Evolutionary conservation across 2,113 vertebrate genomes (phyloP), one percentile per base, ranked within the genome.

Genomic region (Marmota monax): DNA sequence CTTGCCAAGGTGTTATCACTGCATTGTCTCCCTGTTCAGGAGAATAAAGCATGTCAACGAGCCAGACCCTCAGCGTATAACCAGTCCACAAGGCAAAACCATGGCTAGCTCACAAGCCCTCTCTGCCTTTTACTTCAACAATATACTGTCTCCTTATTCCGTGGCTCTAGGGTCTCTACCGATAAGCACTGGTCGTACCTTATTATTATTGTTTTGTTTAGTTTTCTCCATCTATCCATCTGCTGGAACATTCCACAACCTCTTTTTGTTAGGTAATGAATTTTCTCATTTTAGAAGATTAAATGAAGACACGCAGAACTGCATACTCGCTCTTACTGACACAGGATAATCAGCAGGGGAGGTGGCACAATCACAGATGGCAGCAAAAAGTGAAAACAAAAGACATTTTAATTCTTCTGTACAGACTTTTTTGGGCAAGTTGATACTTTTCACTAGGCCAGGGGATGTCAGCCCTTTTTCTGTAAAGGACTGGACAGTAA

Each of bases 191-290:
- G 7, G 23, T 63, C 73, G 39, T 95, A 48, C 39, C 39, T 90
- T 51, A 14, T 22, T 56, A 76, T 63, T 65, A 45, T 69, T 25
- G 29, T 10, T 48, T 22, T 45, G 45, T 45, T 45, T 53, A 76
- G 12, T 90, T 97, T 97, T 86, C 97, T 93, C 74, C 86, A 16
- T 0, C 48, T 94, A 76, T 63, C 84, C 92, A 82, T 65, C 87
- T 97, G 94, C 39, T 94, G 65, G 83, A 97, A 93, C 84, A 84
- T 96, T 96, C 70, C 84, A 84, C 72, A 92, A 76, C 70, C 42
- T 87, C 65, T 61, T 93, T 95, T 97, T 91, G 74, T 95, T 86
- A 93, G 51, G 51, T 89, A 94, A 94, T 92, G 79, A 95, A 79
- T 92, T 97, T 92, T 88, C 45, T 32, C n/a, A 63, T 93, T 97